Conservation (phyloP, 1,140 invertebrate species). For the Drosophila novamexicana region DNA sequence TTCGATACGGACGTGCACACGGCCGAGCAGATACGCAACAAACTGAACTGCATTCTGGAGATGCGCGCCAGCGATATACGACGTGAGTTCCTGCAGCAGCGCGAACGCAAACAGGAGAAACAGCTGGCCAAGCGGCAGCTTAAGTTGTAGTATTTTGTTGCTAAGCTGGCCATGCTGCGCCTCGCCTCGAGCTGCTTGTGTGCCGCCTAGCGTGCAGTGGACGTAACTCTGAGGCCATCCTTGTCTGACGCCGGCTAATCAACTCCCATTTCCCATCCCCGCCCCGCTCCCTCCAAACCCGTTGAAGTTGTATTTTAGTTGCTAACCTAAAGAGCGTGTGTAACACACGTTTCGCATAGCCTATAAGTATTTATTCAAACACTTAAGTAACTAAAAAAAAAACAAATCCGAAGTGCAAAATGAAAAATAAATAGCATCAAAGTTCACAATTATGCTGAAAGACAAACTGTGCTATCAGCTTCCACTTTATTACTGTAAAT, state of each 20-base stretch:
- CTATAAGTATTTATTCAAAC: conserved; percentile 77
- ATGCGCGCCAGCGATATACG: conserved; percentile 90
- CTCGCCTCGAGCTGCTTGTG: conserved; percentile 41
- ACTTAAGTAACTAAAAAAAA: conserved; percentile 57
- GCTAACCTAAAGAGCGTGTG: conserved; percentile 76
- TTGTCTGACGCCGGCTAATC: conserved; percentile 16
- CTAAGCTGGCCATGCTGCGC: conserved; percentile 52
- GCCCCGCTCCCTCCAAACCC: conserved; percentile 1
- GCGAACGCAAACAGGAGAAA: conserved; percentile 87
- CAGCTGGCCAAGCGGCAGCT: conserved; percentile 72
- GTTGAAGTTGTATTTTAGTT: conserved; percentile 77
- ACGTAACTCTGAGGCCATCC: conserved; percentile 14
- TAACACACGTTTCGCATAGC: conserved; percentile 68
- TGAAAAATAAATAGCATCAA: conserved; percentile 48
- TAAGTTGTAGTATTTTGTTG: conserved; percentile 82
- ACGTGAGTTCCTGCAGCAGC: conserved; percentile 89
- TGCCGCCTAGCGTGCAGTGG: conserved; percentile 38
- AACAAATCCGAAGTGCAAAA: conserved; percentile 46
- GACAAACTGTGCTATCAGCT: conserved; percentile 28
- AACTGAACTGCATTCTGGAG: conserved; percentile 94
- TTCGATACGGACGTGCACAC: conserved; percentile 92
- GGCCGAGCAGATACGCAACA: conserved; percentile 93
- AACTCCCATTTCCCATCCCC: neutral
- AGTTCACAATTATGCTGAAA: conserved; percentile 53
- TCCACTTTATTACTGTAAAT: conserved; percentile 32